These are phyloP conservation scores for Quadroppia sp. DNA, from an alignment of 2,888 invertebrate species.

Conservation along the genomic window DNA sequence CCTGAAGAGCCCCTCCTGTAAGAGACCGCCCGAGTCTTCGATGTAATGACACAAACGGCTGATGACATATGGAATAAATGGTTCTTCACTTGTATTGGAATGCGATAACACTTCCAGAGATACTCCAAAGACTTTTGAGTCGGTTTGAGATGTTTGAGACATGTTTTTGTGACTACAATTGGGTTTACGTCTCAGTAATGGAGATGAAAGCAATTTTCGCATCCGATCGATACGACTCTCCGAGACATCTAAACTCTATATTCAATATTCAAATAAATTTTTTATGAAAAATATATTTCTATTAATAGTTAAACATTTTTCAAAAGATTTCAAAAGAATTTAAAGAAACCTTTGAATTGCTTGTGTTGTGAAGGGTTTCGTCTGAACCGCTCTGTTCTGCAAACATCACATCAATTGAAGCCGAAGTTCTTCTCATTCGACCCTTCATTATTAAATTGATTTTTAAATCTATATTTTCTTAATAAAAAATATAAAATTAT, in stretches of 20 bases:
- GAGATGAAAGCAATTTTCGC: constrained; percentile 49
- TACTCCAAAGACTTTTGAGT: constrained; percentile 40
- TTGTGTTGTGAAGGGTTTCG: constrained; percentile 37
- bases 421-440: constrained; percentile 40
- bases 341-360: constrained; percentile 41
- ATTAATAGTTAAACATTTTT: background rate
- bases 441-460: constrained; percentile 23
- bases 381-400: constrained; percentile 36
- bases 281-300: background rate
- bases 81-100: constrained; percentile 37
- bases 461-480: too few relatives aligned
- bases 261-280: background rate
- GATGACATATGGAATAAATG: constrained; percentile 43
- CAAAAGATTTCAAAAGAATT: too few relatives aligned
- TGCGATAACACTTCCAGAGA: constrained; percentile 37
- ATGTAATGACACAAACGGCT: constrained; percentile 55
- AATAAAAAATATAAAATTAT: too few relatives aligned
- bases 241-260: constrained; percentile 40
- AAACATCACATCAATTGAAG: constrained; percentile 32
- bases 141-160: background rate
- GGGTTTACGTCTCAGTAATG: constrained; percentile 46
- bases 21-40: constrained; percentile 55
- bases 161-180: constrained; percentile 12
- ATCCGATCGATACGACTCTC: constrained; percentile 49
- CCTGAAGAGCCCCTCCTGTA: constrained; percentile 58